Base-by-base conservation (phyloP, 1,140 invertebrate species). In the Zaprionus taronus region DNA sequence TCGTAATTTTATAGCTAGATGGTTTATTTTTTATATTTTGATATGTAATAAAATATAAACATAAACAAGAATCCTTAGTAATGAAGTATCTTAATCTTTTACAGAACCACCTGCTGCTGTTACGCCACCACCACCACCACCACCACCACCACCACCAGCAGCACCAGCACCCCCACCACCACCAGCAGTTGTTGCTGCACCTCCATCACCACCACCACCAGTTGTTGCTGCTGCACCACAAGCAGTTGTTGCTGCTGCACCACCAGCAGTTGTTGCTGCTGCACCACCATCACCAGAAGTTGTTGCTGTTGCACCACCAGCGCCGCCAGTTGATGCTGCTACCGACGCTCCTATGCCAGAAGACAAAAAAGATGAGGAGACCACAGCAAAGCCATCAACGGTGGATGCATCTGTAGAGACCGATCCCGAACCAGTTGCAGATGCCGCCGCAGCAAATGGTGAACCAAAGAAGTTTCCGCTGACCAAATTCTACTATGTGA, bases 401-500 rank as follows among this genome's bases (percentile, higher is more conserved):
- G 9, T 34, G 9, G 31, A n/a, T 47, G n/a, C n/a, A 38, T 12
- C 36, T 38, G 36, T 15, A 38, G 36, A 38, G n/a, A n/a, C 6
- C 2, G 41, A 17, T 47, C 6, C 41, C 2, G 41, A 22, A 28
- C 17, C 15, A 2, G 17, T 5, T 11, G 47, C 20, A 11, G 47
- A 5, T 24, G 20, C 15, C 4, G 38, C 12, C 17, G 9, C 47
- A 22, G 47, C 12, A 7, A 22, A 26, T 26, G 24, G 26, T 9
- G 53, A 31, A n/a, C 15, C 14, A 15, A 15, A 24, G 12, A 62
- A 62, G 47, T 82, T 60, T 65, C 77, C 66, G 0, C 31, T 83
- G 0, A 61, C n/a, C 0, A 74, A 41, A 11, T 84, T 83, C 28
- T 62, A 75, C 15, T 64, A 94, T 93, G 93, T 96, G n/a, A 96